phyloP scores from a whole-genome alignment of 2,113 vertebrate species.

The Bucco capensis region DNA sequence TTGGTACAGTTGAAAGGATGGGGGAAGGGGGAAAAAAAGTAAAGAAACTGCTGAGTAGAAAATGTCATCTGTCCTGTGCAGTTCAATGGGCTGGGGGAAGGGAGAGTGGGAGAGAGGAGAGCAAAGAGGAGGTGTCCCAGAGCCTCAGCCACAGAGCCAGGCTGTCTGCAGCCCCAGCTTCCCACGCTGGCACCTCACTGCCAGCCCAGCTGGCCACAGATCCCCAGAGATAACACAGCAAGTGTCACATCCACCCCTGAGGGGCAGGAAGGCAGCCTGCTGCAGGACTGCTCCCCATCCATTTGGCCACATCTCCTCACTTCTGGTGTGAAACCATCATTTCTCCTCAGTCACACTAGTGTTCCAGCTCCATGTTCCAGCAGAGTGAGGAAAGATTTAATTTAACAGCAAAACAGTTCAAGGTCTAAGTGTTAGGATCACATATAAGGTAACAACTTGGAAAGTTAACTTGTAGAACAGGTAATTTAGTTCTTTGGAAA shows the following conservation, averaged over 20 bases:
- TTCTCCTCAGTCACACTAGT: neutral
- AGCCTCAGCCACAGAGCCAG: neutral
- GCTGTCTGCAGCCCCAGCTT: neutral
- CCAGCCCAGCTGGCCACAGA: constrained; percentile 2
- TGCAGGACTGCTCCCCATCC: neutral
- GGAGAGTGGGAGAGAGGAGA: neutral
- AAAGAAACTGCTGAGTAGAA: neutral
- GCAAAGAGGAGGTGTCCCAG: neutral
- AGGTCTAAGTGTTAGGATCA: neutral
- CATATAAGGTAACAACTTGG: neutral
- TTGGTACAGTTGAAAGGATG: neutral
- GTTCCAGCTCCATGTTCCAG: neutral
- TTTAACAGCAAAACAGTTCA: neutral
- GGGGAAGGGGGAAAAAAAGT: too few relatives aligned
- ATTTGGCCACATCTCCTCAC: constrained; percentile 11
- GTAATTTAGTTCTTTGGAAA: too few relatives aligned
- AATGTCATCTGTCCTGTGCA: neutral
- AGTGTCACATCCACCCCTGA: neutral
- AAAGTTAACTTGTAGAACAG: too few relatives aligned
- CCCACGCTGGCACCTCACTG: constrained; percentile 18
- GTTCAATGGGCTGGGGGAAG: neutral
- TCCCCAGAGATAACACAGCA: neutral
- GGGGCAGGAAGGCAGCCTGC: neutral
- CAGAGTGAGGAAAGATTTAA: neutral
- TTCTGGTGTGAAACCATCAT: neutral